Base-by-base conservation (phyloP, 1,140 invertebrate genomes). In the Drosophila ironensis region DNA sequence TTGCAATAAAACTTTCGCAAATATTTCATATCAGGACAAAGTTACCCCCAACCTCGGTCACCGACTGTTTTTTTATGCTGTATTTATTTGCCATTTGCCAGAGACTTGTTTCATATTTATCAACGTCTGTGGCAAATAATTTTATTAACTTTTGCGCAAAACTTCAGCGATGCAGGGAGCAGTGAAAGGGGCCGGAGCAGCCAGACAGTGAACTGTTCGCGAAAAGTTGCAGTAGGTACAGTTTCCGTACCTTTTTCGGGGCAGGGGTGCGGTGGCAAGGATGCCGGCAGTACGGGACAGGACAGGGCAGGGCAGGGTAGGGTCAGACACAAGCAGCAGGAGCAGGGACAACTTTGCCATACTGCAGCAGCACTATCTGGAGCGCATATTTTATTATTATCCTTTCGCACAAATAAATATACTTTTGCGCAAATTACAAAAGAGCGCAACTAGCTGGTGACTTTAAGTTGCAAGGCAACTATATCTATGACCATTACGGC, bases 111-210 rank as follows among this genome's bases (percentile, higher is more conserved):
- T 84, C 80, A 86, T 84, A 75, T 84, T 84, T 84, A 84, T 84
- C 80, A 84, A 84, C 51, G 80, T 84, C 80, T 74, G 80, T 86
- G 80, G 80, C 80, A 84, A 84, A 84, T 84, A 84, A 84, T 84
- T 84, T 84, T 80, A 84, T 84, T 86, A 84, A 86, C 80, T 84
- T 81, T 86, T 60, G 69, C 64, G 57, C 68, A 86, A 70, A 84
- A 84, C 80, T 84, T 74, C 44, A 60, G 51, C 41, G 33, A 41
- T 53, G 22, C 37, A 53, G 24, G 8, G 5, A 8, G 3, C 0
- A 2, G 9, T 35, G 38, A 8, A 25, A 40, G 25, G 7, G 20
- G 52, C 5, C 19, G 3, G 11, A 16, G 5, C 22, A 46, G 51
- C 25, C 56, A 53, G 60, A 56, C 46, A 28, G 63, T 28, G 69